Percentiles rank a stretch among this genome's conserved stretches.
Evolutionary conservation across 2,797 vertebrate genomes (phyloP).

Genomic region (Poecilia picta): DNA sequence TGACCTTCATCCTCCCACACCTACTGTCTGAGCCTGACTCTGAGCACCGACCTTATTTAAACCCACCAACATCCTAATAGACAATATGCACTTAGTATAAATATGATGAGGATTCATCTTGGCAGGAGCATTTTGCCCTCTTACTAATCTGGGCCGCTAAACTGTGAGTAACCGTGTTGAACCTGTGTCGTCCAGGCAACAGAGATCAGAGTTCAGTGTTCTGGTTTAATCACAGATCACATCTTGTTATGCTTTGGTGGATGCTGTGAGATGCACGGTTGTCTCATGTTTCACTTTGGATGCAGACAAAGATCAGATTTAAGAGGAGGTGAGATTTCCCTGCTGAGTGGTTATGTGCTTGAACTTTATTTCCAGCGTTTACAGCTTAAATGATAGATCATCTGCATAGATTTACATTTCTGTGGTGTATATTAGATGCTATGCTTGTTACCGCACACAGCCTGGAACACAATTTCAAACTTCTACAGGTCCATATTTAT

Average conservation of each 20-base stretch:
- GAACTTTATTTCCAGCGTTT: not conserved
- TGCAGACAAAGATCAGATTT: conserved; percentile 30
- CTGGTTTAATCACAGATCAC: conserved; percentile 68
- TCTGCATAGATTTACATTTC: not conserved
- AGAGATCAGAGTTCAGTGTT: conserved; percentile 77
- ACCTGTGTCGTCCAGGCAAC: conserved; percentile 73
- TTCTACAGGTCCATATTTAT: conserved; percentile 3
- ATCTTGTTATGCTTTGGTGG: conserved; percentile 67
- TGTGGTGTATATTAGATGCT: not conserved
- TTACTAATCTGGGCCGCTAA: conserved; percentile 54
- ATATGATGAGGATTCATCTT: conserved; percentile 63
- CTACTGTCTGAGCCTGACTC: not conserved
- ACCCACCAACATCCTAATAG: conserved; percentile 50
- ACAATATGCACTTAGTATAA: conserved; percentile 39
- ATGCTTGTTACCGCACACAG: not conserved
- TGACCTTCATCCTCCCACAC: conserved; percentile 22
- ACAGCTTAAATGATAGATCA: not conserved
- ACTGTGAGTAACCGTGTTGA: conserved; percentile 63
- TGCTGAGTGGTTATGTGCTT: conserved; percentile 5
- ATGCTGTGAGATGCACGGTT: conserved; percentile 55
- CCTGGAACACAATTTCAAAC: not conserved
- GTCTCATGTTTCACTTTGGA: conserved; percentile 36
- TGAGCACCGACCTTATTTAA: conserved; percentile 41
- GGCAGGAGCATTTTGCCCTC: conserved; percentile 62
- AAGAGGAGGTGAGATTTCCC: conserved; percentile 14